These are phyloP conservation scores for Kryptolebias ocellatus DNA, from an alignment of 2,797 vertebrate species.

Conservation along the genomic window DNA sequence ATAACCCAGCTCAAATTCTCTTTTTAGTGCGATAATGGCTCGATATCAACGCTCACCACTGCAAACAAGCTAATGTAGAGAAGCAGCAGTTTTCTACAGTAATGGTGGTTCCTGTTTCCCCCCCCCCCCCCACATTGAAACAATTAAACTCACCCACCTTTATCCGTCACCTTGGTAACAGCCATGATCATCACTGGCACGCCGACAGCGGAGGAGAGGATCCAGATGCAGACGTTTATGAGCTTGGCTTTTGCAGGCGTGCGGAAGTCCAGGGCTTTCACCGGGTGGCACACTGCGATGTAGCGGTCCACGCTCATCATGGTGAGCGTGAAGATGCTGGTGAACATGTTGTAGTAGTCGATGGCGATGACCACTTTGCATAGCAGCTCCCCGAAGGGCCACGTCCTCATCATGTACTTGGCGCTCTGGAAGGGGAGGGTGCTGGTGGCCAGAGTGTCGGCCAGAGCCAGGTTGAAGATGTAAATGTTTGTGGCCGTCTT, in stretches of 20 bases:
- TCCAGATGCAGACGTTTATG: constrained; percentile 97
- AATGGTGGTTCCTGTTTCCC: not conserved
- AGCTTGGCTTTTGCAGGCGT: constrained; percentile 94
- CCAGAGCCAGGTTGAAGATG: constrained; percentile 97
- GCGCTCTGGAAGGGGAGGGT: constrained; percentile 96
- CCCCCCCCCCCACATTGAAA: constrained; percentile 2
- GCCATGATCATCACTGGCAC: constrained; percentile 96
- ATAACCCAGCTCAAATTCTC: constrained; percentile 48
- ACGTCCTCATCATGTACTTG: constrained; percentile 95
- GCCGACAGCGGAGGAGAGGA: constrained; percentile 91
- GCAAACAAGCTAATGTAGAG: not conserved
- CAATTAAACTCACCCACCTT: constrained; percentile 59
- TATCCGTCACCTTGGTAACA: constrained; percentile 81
- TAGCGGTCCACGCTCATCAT: constrained; percentile 99
- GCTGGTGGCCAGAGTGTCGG: constrained; percentile 93
- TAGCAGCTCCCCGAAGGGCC: constrained; percentile 93
- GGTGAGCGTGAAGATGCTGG: constrained; percentile 97
- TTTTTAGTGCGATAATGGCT: constrained; percentile 12
- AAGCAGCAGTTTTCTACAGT: constrained; percentile 3
- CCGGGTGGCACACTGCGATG: constrained; percentile 93
- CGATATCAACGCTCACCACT: constrained; percentile 14
- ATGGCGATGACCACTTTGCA: constrained; percentile 94
- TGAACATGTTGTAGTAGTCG: constrained; percentile 99
- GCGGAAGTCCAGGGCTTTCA: constrained; percentile 93
- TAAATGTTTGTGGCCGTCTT: constrained; percentile 99